These are phyloP conservation scores for Wasmannia auropunctata DNA, from an alignment of 1,140 invertebrate species.

Conservation along the genomic window DNA sequence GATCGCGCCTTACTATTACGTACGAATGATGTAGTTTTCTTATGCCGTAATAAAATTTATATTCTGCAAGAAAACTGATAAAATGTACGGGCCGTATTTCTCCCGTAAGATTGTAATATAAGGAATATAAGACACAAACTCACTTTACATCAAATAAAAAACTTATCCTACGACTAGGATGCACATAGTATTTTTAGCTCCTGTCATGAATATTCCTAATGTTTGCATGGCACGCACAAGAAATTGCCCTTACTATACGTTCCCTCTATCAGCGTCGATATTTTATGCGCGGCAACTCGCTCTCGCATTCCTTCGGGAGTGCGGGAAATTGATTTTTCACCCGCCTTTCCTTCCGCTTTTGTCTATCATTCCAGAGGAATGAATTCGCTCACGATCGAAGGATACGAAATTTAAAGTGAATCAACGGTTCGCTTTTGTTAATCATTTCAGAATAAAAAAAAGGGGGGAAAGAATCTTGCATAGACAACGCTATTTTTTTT, in stretches of 20 bases:
- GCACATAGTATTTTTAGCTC: neutral
- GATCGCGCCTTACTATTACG: neutral
- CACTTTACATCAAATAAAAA: conserved; percentile 6
- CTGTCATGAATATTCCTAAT: conserved; percentile 21
- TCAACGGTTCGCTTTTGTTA: neutral
- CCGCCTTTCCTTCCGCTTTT: conserved; percentile 23
- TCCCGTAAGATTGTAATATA: neutral
- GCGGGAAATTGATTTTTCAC: conserved; percentile 62
- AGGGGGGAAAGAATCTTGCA: neutral
- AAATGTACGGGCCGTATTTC: neutral
- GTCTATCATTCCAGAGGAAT: conserved; percentile 31
- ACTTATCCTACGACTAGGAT: neutral
- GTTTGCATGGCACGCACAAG: conserved; percentile 8
- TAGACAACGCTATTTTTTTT: neutral
- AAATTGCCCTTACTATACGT: conserved; percentile 18
- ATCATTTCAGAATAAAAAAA: neutral
- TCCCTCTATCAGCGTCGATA: conserved; percentile 1
- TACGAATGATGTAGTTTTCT: neutral
- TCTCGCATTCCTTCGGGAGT: neutral
- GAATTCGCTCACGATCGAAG: conserved; percentile 9
- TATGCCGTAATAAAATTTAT: conserved; percentile 3
- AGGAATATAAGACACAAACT: neutral
- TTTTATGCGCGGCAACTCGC: conserved; percentile 46
- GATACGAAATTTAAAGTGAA: conserved; percentile 42
- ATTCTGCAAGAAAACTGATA: neutral